phyloP scores from a whole-genome alignment of 1,140 invertebrate genomes.

The Parapsyche elsis region DNA sequence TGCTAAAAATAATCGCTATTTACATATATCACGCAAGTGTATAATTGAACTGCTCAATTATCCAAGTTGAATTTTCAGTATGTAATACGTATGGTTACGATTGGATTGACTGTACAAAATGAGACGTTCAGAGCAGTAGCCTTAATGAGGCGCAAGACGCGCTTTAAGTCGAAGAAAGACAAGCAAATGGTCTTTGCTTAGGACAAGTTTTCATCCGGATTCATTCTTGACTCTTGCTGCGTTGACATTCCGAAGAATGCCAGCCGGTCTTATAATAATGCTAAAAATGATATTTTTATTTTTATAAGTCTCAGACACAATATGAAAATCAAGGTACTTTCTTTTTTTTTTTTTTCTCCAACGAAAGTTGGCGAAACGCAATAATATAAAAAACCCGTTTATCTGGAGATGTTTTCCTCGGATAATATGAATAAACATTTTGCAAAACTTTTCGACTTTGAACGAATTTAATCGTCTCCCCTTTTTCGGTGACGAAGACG shows the following conservation, averaged over 20 bases:
- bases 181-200: conserved; percentile 17
- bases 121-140: conserved; percentile 22
- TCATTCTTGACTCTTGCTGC: background rate
- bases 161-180: conserved; percentile 28
- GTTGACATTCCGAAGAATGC: too few relatives aligned
- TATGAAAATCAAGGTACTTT: too few relatives aligned
- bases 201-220: background rate
- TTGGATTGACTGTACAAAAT: conserved; percentile 25
- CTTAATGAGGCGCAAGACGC: conserved; percentile 39
- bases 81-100: background rate
- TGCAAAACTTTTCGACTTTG: background rate
- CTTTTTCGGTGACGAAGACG: background rate
- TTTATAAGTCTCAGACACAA: too few relatives aligned
- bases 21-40: background rate
- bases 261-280: too few relatives aligned
- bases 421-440: conserved; percentile 6
- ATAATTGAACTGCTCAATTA: too few relatives aligned
- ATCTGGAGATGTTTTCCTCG: too few relatives aligned
- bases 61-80: background rate
- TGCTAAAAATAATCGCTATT: too few relatives aligned
- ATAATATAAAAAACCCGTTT: too few relatives aligned
- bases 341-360: too few relatives aligned
- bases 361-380: too few relatives aligned
- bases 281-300: too few relatives aligned
- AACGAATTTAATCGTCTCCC: conserved; percentile 1